These are phyloP conservation scores for Phaetusa simplex DNA, from an alignment of 2,113 vertebrate genomes.

Conservation along the genomic window DNA sequence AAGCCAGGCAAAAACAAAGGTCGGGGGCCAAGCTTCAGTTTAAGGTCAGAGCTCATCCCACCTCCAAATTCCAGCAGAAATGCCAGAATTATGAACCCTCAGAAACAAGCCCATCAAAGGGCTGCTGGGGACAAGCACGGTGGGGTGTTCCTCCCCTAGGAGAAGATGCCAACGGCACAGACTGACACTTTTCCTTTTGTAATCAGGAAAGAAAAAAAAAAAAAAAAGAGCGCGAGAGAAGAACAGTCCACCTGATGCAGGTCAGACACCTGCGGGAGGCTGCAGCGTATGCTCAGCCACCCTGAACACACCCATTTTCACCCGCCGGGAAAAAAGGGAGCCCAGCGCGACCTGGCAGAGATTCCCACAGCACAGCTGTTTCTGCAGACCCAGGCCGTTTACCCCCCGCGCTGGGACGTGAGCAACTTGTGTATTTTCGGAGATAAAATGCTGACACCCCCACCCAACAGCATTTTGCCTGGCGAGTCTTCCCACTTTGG, in stretches of 20 bases:
- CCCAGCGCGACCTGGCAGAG: rapidly evolving
- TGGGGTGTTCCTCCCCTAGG: not conserved
- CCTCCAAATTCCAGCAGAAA: not conserved
- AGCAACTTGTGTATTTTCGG: not conserved
- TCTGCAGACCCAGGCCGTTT: not conserved
- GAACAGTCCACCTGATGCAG: rapidly evolving
- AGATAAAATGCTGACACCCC: not conserved
- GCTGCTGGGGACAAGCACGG: rapidly evolving
- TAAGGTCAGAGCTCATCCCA: not conserved
- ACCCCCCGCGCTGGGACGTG: rapidly evolving
- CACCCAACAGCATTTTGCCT: not conserved
- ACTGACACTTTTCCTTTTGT: not conserved
- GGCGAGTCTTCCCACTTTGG: not conserved
- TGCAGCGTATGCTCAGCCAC: rapidly evolving
- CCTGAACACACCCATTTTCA: not conserved
- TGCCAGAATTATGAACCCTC: not conserved
- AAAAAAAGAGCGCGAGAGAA: not conserved
- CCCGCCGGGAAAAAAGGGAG: too few species aligned
- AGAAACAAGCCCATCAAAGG: not conserved
- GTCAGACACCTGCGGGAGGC: not conserved
- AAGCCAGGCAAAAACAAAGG: not conserved
- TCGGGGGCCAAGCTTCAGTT: not conserved
- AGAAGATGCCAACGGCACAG: not conserved
- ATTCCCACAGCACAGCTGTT: not conserved
- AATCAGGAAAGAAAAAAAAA: too few species aligned